Percentiles rank a stretch among this genome's conserved stretches.
phyloP scores from a whole-genome alignment of 2,797 vertebrate genomes.

The Oreochromis grahami region DNA sequence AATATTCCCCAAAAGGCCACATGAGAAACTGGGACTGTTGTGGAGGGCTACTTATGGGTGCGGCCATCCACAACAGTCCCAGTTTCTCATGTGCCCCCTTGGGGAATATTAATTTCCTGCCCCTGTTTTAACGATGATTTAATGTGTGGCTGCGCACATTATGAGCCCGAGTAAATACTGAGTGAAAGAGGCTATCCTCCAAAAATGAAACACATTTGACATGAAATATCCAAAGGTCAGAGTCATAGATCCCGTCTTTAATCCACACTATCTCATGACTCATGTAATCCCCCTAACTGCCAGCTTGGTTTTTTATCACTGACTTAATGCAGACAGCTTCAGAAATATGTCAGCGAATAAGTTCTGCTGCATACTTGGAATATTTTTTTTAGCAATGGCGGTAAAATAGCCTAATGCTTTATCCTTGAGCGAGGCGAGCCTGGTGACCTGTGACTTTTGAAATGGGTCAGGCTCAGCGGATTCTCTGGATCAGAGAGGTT shows the following conservation, averaged over 20 bases:
- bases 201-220: not conserved
- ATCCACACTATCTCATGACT: constrained; percentile 69
- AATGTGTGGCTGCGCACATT: not conserved
- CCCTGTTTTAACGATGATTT: not conserved
- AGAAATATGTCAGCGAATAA: constrained; percentile 40
- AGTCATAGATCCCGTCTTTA: constrained; percentile 37
- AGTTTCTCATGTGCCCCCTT: not conserved
- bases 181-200: not conserved
- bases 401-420: constrained; percentile 9
- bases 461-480: constrained; percentile 45
- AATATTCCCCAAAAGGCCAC: not conserved
- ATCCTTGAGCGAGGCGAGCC: constrained; percentile 24
- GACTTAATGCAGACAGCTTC: constrained; percentile 22
- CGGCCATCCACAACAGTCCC: not conserved
- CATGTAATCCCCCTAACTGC: constrained; percentile 60
- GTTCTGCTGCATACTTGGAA: constrained; percentile 13
- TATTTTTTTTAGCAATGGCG: constrained; percentile 19
- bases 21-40: not conserved
- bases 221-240: not conserved
- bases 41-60: not conserved
- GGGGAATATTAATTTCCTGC: not conserved
- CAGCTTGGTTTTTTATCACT: constrained; percentile 40
- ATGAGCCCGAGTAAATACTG: not conserved
- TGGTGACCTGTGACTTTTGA: constrained; percentile 53
- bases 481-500: constrained; percentile 34